Conservation (phyloP, 2,888 invertebrate genomes). For the Pherbina coryleti region DNA sequence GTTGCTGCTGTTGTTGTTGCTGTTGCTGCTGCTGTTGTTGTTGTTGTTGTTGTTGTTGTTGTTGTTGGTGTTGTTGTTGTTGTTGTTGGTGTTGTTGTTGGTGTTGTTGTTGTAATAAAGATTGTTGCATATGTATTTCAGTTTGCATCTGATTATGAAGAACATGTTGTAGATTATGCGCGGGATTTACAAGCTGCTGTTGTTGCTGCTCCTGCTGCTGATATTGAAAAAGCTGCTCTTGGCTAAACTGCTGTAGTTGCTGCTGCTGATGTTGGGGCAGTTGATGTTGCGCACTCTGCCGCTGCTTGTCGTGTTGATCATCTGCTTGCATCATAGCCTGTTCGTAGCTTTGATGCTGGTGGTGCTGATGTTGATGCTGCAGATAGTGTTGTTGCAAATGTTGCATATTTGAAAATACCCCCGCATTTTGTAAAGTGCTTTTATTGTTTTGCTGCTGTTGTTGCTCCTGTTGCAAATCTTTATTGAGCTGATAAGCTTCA, state of each 20-base stretch:
- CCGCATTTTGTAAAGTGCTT: neutral
- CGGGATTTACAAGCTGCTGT: conserved; percentile 24
- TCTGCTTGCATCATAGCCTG: neutral
- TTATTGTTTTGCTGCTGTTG: neutral
- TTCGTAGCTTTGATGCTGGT: neutral
- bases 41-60: conserved; percentile 9
- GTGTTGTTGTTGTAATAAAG: conserved; percentile 40
- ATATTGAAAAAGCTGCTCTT: conserved; percentile 24
- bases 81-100: conserved; percentile 32
- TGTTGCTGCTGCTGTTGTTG: conserved; percentile 37
- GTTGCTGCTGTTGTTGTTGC: conserved; percentile 32
- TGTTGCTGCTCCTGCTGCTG: conserved; percentile 33
- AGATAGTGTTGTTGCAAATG: neutral
- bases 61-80: neutral
- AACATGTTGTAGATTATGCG: conserved; percentile 28
- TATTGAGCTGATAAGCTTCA: conserved; percentile 8
- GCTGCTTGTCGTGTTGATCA: conserved; percentile 12
- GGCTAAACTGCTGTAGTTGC: conserved; percentile 6
- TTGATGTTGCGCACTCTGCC: conserved; percentile 9
- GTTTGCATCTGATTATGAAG: conserved; percentile 26
- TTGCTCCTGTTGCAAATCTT: neutral
- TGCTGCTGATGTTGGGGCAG: conserved; percentile 5
- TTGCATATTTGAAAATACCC: conserved; percentile 9
- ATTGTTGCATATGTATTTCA: conserved; percentile 26
- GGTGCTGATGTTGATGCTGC: conserved; percentile 4